Evolutionary conservation across 2,113 vertebrate genomes (phyloP), one percentile per base, ranked within the genome.

Genomic region (Salvelinus sp.): DNA sequence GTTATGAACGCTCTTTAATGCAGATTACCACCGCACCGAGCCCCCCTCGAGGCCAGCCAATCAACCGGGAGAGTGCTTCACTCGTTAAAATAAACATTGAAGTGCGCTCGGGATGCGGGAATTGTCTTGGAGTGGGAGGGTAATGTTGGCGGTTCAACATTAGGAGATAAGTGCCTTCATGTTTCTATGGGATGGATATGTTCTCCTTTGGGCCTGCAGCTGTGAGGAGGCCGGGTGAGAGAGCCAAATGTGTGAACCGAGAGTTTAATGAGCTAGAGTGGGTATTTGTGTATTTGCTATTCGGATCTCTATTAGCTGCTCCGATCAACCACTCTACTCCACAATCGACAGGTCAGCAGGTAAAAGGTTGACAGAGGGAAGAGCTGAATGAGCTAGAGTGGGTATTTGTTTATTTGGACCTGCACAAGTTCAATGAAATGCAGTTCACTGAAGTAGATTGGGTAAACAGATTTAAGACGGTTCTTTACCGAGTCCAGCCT

Each of bases 401-500:
- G 27, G 64, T 66, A 16, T 66, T 14, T 54, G 38, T 54, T 54
- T 44, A 44, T 44, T 44, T 44, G 38, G 38, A 44, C 38, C 50
- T 4, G 50, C 50, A 54, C 4, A 54, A 54, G n/a, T 65, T 12
- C 14, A 65, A 65, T 65, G 7, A 62, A 62, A 62, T 20, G 10
- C 13, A 62, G 50, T 18, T 54, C 4, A 18, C 50, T 54, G 50
- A 54, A 62, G 58, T 23, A 62, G 20, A 62, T n/a, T 62, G n/a
- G 58, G n/a, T 62, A 22, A 62, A 62, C 5, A 62, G 23, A 50
- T 25, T 13, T 50, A 71, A 13, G 1, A 18, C 27, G 22, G 72
- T 4, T 54, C 78, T 86, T 95, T 96, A 99, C 98, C 74, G 98
- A 99, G 90, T 99, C 98, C 84, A 99, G 92, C 91, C 98, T 95